Percentiles rank a stretch among this genome's conserved stretches.
Conservation (phyloP, 2,888 invertebrate species). For the Eupelmus urozonus region DNA sequence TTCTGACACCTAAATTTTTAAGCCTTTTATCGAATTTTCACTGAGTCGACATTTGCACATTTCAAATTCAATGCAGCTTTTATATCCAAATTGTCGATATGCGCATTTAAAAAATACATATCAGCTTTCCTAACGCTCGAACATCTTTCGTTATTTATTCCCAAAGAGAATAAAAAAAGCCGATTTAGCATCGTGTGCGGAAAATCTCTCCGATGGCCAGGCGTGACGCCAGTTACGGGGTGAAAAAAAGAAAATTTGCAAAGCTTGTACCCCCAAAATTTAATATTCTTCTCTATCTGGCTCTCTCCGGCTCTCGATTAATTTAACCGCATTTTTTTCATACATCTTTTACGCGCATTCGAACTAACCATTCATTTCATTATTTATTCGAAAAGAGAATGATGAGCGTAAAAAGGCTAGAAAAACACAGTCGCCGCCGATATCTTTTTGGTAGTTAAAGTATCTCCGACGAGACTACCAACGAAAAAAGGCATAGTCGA, state of each 20-base stretch:
- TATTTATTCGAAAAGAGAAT: constrained; percentile 14
- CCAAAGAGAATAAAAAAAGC: constrained; percentile 20
- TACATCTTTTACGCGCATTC: constrained; percentile 7
- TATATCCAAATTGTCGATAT: constrained; percentile 1
- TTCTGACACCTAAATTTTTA: neutral
- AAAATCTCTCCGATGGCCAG: neutral
- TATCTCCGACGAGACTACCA: neutral
- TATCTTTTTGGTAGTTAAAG: no score
- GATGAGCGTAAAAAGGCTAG: neutral
- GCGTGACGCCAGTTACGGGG: neutral
- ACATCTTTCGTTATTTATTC: constrained; percentile 27
- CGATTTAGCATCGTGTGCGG: neutral
- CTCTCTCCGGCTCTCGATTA: constrained; percentile 17
- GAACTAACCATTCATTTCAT: neutral
- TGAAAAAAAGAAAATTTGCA: neutral
- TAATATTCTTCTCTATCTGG: constrained; percentile 21
- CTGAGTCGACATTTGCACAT: neutral
- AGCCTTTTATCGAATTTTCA: constrained; percentile 9
- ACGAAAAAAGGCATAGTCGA: neutral
- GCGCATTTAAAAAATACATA: constrained; percentile 12
- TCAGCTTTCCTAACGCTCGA: neutral
- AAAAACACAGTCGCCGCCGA: neutral
- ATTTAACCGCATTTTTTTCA: neutral
- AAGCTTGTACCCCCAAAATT: neutral
- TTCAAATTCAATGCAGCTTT: neutral